phyloP scores from a whole-genome alignment of 2,797 vertebrate genomes.

The Scolopax bukidnonensis region DNA sequence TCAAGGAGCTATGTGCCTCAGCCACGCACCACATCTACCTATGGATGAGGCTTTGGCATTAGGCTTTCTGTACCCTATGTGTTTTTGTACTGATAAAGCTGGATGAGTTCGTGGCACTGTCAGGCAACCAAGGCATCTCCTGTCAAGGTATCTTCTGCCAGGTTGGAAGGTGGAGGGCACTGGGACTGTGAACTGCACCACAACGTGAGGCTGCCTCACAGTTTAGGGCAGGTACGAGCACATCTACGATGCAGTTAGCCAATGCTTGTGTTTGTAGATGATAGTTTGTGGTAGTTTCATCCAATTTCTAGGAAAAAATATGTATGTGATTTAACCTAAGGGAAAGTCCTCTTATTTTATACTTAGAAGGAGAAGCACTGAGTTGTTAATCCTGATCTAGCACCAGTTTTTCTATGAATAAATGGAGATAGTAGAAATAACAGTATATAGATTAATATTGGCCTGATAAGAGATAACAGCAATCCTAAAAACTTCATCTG shows the following conservation, averaged over 20 bases:
- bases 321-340: neutral
- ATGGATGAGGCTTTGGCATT: neutral
- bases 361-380: neutral
- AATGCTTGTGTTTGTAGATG: neutral
- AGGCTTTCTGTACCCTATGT: rapidly evolving
- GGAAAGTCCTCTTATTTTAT: neutral
- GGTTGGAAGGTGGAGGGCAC: neutral
- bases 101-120: neutral
- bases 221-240: neutral
- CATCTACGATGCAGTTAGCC: rapidly evolving
- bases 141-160: neutral
- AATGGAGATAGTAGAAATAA: neutral
- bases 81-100: neutral
- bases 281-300: neutral
- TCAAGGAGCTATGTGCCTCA: neutral
- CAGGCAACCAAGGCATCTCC: neutral
- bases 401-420: neutral
- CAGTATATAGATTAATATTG: neutral
- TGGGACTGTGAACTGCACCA: neutral
- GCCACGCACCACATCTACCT: neutral
- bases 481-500: neutral
- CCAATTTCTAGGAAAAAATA: neutral
- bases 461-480: neutral
- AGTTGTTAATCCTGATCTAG: neutral
- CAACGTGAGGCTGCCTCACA: neutral